Conservation (phyloP, 2,113 vertebrate genomes). For the Pipa parva region DNA sequence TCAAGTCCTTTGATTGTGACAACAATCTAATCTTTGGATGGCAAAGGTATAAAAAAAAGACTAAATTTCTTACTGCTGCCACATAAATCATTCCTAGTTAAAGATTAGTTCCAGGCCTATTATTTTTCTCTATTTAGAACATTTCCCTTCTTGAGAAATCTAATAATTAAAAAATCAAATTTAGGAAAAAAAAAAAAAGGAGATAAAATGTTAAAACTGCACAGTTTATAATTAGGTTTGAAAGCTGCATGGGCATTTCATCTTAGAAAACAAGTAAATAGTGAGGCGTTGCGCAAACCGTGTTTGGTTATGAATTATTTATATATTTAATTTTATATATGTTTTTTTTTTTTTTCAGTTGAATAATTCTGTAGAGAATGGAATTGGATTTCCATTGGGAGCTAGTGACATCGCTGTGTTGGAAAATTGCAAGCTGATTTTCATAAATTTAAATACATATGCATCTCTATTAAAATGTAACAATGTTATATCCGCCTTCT, state of each 20-base stretch:
- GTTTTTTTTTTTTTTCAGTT: conserved; percentile 43
- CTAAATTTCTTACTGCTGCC: no score
- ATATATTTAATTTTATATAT: conserved; percentile 54
- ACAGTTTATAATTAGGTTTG: not conserved
- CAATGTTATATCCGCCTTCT: conserved; percentile 44
- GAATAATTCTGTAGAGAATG: conserved; percentile 42
- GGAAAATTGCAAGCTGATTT: conserved; percentile 46
- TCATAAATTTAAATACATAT: conserved; percentile 47
- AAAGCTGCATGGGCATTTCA: not conserved
- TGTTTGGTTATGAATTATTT: conserved; percentile 47
- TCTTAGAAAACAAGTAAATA: conserved; percentile 31
- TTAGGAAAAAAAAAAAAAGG: not conserved
- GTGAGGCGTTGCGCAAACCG: conserved; percentile 52
- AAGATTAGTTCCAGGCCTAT: no score
- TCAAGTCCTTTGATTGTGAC: no score
- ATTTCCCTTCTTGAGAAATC: no score
- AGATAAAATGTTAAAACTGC: not conserved
- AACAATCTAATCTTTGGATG: no score
- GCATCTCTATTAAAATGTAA: conserved; percentile 52
- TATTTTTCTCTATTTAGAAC: no score
- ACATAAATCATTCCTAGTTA: no score
- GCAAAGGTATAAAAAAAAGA: no score
- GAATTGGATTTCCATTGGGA: conserved; percentile 32
- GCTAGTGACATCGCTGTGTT: conserved; percentile 33
- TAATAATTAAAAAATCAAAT: no score